Evolutionary conservation across 2,113 vertebrate genomes (phyloP), one percentile per base, ranked within the genome.

Genomic region (Myocastor coypus): DNA sequence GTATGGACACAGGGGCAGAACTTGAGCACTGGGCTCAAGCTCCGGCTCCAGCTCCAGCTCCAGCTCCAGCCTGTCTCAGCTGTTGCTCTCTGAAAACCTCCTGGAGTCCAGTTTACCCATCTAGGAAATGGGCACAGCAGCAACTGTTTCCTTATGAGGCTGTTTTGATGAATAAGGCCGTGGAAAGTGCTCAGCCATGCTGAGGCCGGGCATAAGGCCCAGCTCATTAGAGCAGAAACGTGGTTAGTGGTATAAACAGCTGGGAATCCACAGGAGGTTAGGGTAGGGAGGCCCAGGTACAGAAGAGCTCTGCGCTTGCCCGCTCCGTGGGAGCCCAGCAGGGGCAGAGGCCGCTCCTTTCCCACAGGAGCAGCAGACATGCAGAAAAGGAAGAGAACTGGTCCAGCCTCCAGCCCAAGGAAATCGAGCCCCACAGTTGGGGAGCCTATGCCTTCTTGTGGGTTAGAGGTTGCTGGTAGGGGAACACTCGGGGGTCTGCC

Each of bases 401-500:
- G 17, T 34, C 42, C 17, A 24, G 7, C 57, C n/a, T 52, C n/a
- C 75, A 63, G 37, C 57, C 59, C 55, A 26, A 42, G 2, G 61
- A 82, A 17, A 24, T 52, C 20, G 16, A n/a, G 37, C 19, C 12
- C 12, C 7, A 2, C 0, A 0, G 8, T 14, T 30, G 3, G 40
- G 20, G 26, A 52, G 42, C 64, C 0, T 4, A 52, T 28, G 34
- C 32, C 71, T 83, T 75, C 40, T 42, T 24, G 7, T 6, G 22
- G 26, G 17, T 73, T 19, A 88, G 83, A 34, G 46, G 46, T 16
- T 24, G 0, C 34, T 37, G 52, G 26, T 16, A 40, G 68, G 20
- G 64, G 7, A 63, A 16, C 0, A 0, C 42, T n/a, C 0, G 6
- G 61, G 34, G 77, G 20, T 3, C 5, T 0, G 2, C 34, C 34